phyloP scores from a whole-genome alignment of 2,113 vertebrate species.

The Donacobius atricapilla region DNA sequence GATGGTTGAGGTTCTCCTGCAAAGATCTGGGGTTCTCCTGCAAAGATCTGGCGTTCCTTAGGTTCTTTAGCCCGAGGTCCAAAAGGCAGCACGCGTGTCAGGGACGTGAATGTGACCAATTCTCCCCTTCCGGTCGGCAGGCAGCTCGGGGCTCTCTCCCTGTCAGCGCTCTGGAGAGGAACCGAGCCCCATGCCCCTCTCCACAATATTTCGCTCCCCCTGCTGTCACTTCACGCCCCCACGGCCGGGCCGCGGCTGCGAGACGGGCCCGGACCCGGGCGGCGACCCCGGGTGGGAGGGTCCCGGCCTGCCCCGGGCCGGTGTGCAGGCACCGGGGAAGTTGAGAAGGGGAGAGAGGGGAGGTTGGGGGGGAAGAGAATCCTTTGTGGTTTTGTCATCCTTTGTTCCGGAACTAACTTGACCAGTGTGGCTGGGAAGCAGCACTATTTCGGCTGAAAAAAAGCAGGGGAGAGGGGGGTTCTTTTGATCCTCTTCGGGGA shows the following conservation, averaged over 20 bases:
- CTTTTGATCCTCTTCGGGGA: background rate
- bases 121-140: background rate
- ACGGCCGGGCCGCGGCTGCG: background rate
- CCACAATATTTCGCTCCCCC: background rate
- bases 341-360: background rate
- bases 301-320: background rate
- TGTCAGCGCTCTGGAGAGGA: background rate
- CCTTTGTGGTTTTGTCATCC: slow-evolving; percentile 34
- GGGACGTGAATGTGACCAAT: background rate
- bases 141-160: background rate
- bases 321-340: background rate
- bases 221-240: background rate
- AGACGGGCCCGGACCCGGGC: background rate
- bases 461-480: background rate
- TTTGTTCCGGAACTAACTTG: slow-evolving; percentile 50
- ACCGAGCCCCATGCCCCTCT: background rate
- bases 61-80: background rate
- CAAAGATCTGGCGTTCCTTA: background rate
- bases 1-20: background rate
- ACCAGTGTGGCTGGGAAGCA: background rate
- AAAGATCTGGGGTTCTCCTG: background rate
- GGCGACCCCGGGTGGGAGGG: background rate
- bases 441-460: background rate
- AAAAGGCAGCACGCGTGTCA: background rate
- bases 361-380: background rate